Percentiles rank a stretch among this genome's conserved stretches.
Conservation (phyloP, 2,797 vertebrate genomes). For the Lutra lutra region DNA sequence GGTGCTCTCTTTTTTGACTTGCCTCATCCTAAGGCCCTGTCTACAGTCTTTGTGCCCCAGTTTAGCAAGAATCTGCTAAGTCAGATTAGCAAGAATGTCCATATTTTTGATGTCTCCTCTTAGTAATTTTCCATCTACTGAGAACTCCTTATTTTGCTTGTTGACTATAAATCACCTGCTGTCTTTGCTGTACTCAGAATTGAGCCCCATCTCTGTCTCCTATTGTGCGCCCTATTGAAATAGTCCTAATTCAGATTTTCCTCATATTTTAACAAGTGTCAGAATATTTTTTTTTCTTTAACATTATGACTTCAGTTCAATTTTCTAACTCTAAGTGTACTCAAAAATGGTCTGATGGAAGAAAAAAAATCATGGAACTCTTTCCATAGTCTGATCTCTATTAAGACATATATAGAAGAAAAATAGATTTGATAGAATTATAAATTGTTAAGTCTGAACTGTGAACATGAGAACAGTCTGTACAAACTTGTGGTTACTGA, state of each 20-base stretch:
- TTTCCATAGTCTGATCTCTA: not conserved
- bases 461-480: not conserved
- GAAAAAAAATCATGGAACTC: not conserved
- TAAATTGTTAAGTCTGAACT: not conserved
- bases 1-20: not conserved
- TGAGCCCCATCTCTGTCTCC: not conserved
- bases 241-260: not conserved
- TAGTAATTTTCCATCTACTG: not conserved
- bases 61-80: not conserved
- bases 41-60: not conserved
- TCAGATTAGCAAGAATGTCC: not conserved
- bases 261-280: not conserved
- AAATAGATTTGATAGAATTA: not conserved
- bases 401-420: not conserved
- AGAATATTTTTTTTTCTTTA: not conserved
- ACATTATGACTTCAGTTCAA: not conserved
- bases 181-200: not conserved
- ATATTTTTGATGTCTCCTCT: not conserved
- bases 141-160: not conserved
- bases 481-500: not conserved
- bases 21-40: not conserved
- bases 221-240: not conserved
- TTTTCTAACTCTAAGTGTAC: not conserved
- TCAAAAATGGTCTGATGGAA: not conserved
- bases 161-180: not conserved